Evolutionary conservation across 2,113 vertebrate species (phyloP).

Genomic region (Thomomys bottae): DNA sequence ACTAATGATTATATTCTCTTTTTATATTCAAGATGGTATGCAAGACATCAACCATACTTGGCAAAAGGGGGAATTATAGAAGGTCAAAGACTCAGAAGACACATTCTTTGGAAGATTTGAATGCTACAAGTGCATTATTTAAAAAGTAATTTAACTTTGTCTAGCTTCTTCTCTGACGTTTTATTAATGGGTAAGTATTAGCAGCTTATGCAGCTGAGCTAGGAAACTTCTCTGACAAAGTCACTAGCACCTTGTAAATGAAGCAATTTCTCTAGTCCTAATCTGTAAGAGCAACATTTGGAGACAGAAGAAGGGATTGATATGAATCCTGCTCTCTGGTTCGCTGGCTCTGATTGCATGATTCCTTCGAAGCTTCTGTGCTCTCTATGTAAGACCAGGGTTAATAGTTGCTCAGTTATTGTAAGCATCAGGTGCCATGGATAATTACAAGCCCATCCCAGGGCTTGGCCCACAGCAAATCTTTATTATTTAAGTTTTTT

Average conservation of each 20-base stretch:
- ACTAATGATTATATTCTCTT: neutral
- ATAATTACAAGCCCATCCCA: neutral
- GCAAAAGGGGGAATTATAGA: neutral
- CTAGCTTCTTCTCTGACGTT: neutral
- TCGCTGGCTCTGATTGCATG: neutral
- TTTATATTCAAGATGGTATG: neutral
- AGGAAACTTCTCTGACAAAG: neutral
- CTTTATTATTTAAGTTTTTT: no score
- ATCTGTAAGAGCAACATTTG: neutral
- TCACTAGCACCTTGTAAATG: neutral
- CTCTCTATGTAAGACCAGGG: neutral
- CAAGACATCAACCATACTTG: neutral
- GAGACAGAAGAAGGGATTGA: neutral
- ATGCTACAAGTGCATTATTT: neutral
- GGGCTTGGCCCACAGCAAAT: neutral
- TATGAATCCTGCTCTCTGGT: neutral
- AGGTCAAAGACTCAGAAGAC: neutral
- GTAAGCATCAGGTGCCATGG: neutral
- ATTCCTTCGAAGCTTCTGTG: neutral
- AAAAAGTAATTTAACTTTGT: neutral
- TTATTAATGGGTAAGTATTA: neutral
- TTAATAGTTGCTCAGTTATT: neutral
- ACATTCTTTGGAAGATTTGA: neutral
- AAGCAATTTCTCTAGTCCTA: neutral
- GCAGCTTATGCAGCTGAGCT: neutral